Percentiles rank a stretch among this genome's conserved stretches.
Evolutionary conservation across 2,797 vertebrate species (phyloP).

Genomic region (Phataginus tetradactyla): DNA sequence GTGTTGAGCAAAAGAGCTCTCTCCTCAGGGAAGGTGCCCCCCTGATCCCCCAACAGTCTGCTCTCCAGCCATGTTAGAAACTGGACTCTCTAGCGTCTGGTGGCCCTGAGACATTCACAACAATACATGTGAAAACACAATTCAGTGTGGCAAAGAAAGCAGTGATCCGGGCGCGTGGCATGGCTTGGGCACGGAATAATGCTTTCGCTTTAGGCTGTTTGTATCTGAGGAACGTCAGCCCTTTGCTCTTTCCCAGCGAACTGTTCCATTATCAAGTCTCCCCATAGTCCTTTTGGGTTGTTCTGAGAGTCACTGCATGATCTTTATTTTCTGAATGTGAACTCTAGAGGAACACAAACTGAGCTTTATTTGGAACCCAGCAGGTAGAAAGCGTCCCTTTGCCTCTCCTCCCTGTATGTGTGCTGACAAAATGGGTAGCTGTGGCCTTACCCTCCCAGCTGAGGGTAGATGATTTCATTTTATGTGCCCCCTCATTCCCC

Average conservation of each 20-base stretch:
- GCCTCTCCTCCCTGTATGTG: neutral
- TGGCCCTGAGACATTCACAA: constrained; percentile 26
- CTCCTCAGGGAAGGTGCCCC: constrained; percentile 25
- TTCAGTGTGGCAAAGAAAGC: constrained; percentile 54
- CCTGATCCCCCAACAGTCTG: neutral
- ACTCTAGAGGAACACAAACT: neutral
- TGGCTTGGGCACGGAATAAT: neutral
- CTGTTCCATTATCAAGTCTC: constrained; percentile 48
- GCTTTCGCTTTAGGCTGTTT: constrained; percentile 26
- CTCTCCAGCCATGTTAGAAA: neutral
- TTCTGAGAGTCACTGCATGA: constrained; percentile 60
- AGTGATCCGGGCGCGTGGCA: neutral
- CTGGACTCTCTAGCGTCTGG: constrained; percentile 26
- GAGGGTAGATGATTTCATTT: neutral
- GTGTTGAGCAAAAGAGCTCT: constrained; percentile 30
- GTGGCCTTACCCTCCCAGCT: neutral
- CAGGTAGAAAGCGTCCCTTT: constrained; percentile 19
- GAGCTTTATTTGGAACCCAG: constrained; percentile 58
- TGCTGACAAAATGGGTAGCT: neutral
- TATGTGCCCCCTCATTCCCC: neutral
- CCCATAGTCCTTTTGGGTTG: neutral
- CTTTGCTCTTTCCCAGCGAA: constrained; percentile 32
- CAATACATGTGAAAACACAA: constrained; percentile 53
- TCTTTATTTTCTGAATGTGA: constrained; percentile 7
- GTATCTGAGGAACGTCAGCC: neutral